Evolutionary conservation across 2,113 vertebrate species (phyloP), one percentile per base, ranked within the genome.

Genomic region (Lipophrys pholis): DNA sequence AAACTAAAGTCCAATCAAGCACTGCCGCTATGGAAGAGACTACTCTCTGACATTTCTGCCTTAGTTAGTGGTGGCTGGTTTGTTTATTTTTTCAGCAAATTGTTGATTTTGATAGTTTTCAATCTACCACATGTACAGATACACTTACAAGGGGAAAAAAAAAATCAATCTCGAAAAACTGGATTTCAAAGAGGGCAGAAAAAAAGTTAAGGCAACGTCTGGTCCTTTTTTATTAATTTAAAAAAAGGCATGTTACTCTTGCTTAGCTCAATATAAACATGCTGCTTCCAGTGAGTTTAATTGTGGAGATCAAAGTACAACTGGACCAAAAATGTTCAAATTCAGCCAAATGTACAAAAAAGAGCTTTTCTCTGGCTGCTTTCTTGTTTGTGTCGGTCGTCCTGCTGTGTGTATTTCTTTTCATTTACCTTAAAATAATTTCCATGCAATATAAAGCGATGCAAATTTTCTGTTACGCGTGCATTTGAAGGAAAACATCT

Each of bases 371-470:
- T 53, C 53, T 0, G 58, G 72, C 46, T 35, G 5, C 4, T 46
- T 52, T 49, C 66, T 10, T 39, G n/a, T 53, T 60, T 46, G 52
- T 12, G 30, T 11, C 0, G n/a, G 17, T 45, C 46, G 8, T 12
- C 43, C 15, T 15, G 21, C 40, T 35, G 36, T 63, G 52, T 41
- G 41, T 43, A n/a, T 57, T 16, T 21, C 41, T 63, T 30, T n/a
- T 58, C 14, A 40, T 9, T 58, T 2, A 30, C 21, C 21, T 11
- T 7, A 30, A 46, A 70, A 1, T 4, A 6, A 67, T 68, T 48
- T 59, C 42, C 40, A 35, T 73, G 3, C 69, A 69, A 73, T 21
- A 30, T 46, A 41, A 58, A 30, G 12, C 40, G 72, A 76, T 17
- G 42, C 49, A 39, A 10, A 5, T 14, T 46, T 54, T 1, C 3